Percentiles rank a stretch among this genome's conserved stretches.
These are phyloP conservation scores for Apamea anceps DNA, from an alignment of 2,888 invertebrate species.

Conservation along the genomic window DNA sequence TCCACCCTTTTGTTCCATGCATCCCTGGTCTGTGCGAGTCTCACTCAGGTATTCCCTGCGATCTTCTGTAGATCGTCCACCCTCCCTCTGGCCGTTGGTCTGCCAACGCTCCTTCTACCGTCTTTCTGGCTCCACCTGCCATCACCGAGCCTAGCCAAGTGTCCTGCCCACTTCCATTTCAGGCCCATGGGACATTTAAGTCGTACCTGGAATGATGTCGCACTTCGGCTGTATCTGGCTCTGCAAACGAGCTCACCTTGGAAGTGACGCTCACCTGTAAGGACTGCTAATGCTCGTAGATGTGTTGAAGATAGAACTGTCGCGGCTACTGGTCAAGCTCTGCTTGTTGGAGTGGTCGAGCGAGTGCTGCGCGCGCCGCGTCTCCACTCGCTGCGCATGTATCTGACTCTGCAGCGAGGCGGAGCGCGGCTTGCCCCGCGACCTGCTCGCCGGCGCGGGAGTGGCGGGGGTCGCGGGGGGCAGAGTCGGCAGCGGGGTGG, in stretches of 20 bases:
- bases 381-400: constrained; percentile 57
- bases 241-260: too few species aligned
- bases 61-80: not conserved
- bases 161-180: not conserved
- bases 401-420: constrained; percentile 75
- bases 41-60: not conserved
- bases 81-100: too few species aligned
- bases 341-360: constrained; percentile 64
- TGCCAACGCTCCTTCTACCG: not conserved
- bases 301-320: constrained; percentile 73
- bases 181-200: not conserved
- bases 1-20: not conserved
- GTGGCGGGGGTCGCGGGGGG: constrained; percentile 43
- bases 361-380: constrained; percentile 61
- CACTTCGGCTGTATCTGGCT: not conserved
- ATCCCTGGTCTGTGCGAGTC: not conserved
- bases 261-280: constrained; percentile 65
- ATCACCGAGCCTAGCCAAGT: not conserved
- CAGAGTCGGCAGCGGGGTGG: constrained; percentile 29
- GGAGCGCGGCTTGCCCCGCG: constrained; percentile 71
- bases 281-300: constrained; percentile 72
- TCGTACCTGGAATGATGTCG: not conserved
- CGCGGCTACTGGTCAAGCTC: constrained; percentile 72
- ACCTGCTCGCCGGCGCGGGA: constrained; percentile 41
- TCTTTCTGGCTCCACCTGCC: not conserved